Conservation (phyloP, 2,888 invertebrate genomes). For the Disparrhopalites patrizii region DNA sequence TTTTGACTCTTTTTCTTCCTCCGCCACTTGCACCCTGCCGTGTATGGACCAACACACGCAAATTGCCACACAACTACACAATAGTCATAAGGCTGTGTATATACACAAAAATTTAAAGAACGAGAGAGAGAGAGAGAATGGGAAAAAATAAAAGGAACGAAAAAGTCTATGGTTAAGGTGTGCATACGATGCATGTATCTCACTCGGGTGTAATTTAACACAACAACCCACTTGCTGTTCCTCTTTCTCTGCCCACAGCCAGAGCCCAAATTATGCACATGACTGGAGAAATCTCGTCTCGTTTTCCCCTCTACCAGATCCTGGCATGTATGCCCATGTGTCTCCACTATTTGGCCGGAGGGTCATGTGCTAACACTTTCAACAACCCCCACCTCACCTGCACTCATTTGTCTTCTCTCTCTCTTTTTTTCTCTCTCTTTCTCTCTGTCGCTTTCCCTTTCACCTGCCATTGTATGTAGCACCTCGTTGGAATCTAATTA, state of each 20-base stretch:
- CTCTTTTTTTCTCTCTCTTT: neutral
- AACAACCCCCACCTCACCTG: constrained; percentile 2
- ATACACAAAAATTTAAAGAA: neutral
- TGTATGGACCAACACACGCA: constrained; percentile 4
- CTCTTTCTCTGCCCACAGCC: neutral
- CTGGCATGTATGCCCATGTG: neutral
- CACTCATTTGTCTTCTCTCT: neutral
- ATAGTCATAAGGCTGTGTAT: too few relatives aligned
- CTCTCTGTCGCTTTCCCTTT: neutral
- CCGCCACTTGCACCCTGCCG: neutral
- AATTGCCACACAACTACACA: too few relatives aligned
- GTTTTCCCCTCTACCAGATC: neutral
- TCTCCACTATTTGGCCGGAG: neutral
- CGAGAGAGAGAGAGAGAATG: too few relatives aligned
- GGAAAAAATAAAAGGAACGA: neutral
- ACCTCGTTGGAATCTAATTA: neutral
- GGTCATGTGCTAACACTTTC: neutral
- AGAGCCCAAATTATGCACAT: neutral
- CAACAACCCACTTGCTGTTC: neutral
- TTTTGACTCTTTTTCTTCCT: neutral
- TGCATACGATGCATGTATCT: neutral
- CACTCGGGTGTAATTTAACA: neutral
- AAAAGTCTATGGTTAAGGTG: neutral
- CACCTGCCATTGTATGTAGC: neutral
- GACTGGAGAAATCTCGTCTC: neutral